phyloP scores from a whole-genome alignment of 64 coral and sea anemone species.

The Dendronephthya gigantea region DNA sequence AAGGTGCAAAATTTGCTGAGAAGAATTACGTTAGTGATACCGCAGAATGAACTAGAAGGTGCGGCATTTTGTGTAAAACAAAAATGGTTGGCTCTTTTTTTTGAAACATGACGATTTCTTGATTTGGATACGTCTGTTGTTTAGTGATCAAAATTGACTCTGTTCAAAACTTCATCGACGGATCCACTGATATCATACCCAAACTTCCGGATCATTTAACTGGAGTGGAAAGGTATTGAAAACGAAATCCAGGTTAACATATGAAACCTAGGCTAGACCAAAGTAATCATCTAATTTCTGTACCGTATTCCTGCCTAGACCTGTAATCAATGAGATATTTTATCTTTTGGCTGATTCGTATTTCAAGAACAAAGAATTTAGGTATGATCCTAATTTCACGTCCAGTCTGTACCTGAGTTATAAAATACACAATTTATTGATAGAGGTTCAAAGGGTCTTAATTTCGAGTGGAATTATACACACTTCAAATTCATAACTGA shows the following conservation, averaged over 20 bases:
- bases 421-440: no score
- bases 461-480: no score
- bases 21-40: conserved; percentile 73
- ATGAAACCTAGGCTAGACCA: no score
- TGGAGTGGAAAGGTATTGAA: conserved; percentile 11
- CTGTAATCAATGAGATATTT: conserved; percentile 74
- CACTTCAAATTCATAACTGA: no score
- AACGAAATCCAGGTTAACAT: no score
- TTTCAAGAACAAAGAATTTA: conserved; percentile 99
- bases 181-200: conserved; percentile 57
- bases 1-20: conserved; percentile 94
- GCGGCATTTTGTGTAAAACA: background rate
- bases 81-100: background rate
- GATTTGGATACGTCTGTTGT: background rate
- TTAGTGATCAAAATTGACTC: conserved; percentile 80
- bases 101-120: background rate
- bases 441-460: no score
- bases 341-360: conserved; percentile 94
- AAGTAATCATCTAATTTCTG: background rate
- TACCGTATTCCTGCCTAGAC: conserved; percentile 34
- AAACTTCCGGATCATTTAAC: conserved; percentile 50
- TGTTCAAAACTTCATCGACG: conserved; percentile 87
- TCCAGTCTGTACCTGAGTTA: background rate
- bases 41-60: conserved; percentile 86
- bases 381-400: conserved; percentile 18